Evolutionary conservation across 1,140 invertebrate genomes (phyloP).

Genomic region (Musca domestica): DNA sequence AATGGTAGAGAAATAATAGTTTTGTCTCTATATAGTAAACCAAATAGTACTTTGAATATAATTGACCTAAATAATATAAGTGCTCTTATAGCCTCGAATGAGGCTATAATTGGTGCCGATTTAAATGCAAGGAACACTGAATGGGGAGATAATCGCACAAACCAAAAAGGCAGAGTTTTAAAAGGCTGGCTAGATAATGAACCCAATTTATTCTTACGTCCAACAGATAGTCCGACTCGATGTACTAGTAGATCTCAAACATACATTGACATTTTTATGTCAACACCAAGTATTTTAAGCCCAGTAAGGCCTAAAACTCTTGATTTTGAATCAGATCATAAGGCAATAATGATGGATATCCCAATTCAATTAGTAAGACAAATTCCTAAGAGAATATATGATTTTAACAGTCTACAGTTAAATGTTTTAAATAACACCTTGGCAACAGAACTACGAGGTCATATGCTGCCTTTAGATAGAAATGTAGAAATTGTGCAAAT

Average conservation of each 20-base stretch:
- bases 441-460: too few relatives aligned
- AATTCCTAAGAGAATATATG: background rate
- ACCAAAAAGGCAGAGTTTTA: background rate
- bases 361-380: background rate
- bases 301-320: background rate
- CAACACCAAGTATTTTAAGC: background rate
- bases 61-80: too few relatives aligned
- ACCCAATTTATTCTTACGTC: background rate
- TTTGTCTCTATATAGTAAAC: too few relatives aligned
- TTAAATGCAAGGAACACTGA: background rate
- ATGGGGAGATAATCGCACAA: background rate
- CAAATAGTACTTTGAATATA: too few relatives aligned
- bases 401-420: too few relatives aligned
- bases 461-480: too few relatives aligned
- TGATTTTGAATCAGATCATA: background rate
- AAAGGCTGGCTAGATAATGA: background rate
- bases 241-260: background rate
- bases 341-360: background rate
- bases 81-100: background rate
- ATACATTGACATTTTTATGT: background rate
- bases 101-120: too few relatives aligned
- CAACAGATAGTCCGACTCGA: background rate
- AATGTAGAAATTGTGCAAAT: too few relatives aligned
- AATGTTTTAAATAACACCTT: too few relatives aligned
- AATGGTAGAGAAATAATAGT: too few relatives aligned